Evolutionary conservation across 2,113 vertebrate species (phyloP).

Genomic region (Apodemus sylvaticus): DNA sequence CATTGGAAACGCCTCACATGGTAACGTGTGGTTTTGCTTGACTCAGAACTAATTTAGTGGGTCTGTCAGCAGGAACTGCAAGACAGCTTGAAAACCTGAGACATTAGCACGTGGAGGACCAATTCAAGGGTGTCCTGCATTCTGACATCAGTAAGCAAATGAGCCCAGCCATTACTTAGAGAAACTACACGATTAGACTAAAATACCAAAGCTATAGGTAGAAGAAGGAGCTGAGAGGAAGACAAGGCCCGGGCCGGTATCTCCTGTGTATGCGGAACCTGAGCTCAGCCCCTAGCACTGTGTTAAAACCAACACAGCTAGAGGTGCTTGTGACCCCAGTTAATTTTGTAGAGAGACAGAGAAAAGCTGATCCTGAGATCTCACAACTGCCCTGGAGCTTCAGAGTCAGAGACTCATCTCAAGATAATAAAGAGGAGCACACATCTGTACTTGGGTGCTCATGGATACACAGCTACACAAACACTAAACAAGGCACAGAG

Average conservation of each 20-base stretch:
- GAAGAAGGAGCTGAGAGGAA: not conserved
- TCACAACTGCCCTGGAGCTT: not conserved
- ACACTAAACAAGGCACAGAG: not conserved
- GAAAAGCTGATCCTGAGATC: not conserved
- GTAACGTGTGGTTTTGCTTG: constrained; percentile 88
- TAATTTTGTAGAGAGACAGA: not conserved
- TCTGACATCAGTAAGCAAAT: not conserved
- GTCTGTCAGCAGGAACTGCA: constrained; percentile 87
- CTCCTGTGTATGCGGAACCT: not conserved
- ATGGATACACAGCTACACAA: not conserved
- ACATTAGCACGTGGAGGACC: not conserved
- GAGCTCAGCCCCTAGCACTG: not conserved
- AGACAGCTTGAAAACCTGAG: constrained; percentile 80
- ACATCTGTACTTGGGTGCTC: not conserved
- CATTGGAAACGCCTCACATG: constrained; percentile 94
- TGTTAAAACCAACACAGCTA: not conserved
- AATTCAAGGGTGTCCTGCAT: not conserved
- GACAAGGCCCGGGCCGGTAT: not conserved
- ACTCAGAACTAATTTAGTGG: constrained; percentile 84
- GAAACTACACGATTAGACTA: not conserved
- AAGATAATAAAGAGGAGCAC: not conserved
- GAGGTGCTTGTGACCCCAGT: not conserved
- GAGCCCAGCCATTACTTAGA: not conserved
- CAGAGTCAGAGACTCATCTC: not conserved
- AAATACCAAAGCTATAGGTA: not conserved